Base-by-base conservation (phyloP, 2,797 vertebrate genomes). In the Lithobates pipiens region DNA sequence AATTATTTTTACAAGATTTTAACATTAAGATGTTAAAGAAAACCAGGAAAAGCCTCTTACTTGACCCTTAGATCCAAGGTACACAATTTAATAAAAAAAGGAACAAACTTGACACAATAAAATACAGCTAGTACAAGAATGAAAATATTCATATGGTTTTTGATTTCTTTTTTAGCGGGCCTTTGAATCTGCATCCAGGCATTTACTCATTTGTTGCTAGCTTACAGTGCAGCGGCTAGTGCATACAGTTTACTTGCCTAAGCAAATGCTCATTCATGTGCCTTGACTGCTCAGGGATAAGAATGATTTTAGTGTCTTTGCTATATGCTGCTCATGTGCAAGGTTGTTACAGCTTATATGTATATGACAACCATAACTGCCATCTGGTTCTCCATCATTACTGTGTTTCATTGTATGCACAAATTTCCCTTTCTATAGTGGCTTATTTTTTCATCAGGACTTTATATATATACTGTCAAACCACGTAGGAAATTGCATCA, bases 11-110 rank as follows among this genome's bases (percentile, higher is more conserved):
- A 50, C 36, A 79, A 39, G 77, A 84, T 32, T 72, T 32, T 50
- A 72, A 50, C 18, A 67, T 85, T 72, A 73, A 77, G 23, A 78
- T 61, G 75, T 70, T 84, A 75, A 27, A 84, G 39, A 84, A 84
- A 75, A 18, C 11, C 7, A 63, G 69, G 21, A 57, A 73, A 44
- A 74, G 29, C 61, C 32, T 32, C 10, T 25, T 39, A n/a, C 23
- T 39, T 71, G 18, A 71, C 29, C 36, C n/a, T 16, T 54, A 54
- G 50, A 71, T 77, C 29, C 63, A 50, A 69, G n/a, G 25, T 18
- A 67, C 42, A 44, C 63, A 34, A 27, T 6, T 65, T 25, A n/a
- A 21, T 25, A 54, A 36, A 80, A 57, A 54, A 10, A 63, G 23
- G 32, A 36, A 36, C 23, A 77, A 39, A 65, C 61, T n/a, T 25